These are phyloP conservation scores for Neoscelio sp. DNA, from an alignment of 2,888 invertebrate species.

Conservation along the genomic window DNA sequence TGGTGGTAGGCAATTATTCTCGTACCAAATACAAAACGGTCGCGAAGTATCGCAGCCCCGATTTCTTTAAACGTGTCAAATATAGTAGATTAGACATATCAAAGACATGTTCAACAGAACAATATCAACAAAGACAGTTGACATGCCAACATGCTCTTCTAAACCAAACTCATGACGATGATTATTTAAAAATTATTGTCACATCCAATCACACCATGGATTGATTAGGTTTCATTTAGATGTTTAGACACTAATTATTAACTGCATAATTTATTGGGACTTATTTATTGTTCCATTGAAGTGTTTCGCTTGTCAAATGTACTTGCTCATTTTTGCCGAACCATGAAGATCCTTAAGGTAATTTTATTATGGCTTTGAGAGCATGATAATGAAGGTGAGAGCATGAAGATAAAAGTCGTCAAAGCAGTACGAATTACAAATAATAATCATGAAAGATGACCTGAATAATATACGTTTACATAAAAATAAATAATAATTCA, in stretches of 20 bases:
- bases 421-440: slow-evolving; percentile 7
- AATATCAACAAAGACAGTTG: too few relatives aligned
- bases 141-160: too few relatives aligned
- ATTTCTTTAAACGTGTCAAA: too few relatives aligned
- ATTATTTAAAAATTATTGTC: too few relatives aligned
- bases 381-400: slow-evolving; percentile 37
- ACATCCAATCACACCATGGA: too few relatives aligned
- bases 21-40: too few relatives aligned
- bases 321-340: slow-evolving; percentile 6
- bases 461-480: background rate
- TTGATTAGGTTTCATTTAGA: too few relatives aligned
- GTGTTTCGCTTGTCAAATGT: slow-evolving; percentile 14
- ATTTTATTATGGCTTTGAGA: slow-evolving; percentile 22
- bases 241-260: background rate
- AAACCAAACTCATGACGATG: too few relatives aligned
- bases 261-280: slow-evolving; percentile 12
- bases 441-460: background rate
- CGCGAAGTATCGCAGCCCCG: too few relatives aligned
- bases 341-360: slow-evolving; percentile 14
- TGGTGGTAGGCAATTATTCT: too few relatives aligned
- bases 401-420: slow-evolving; percentile 23
- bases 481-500: background rate
- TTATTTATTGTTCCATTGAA: background rate
- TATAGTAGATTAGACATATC: too few relatives aligned
- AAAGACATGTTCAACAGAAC: too few relatives aligned